phyloP scores from a whole-genome alignment of 1,140 invertebrate genomes.

The Harpegnathos saltator region DNA sequence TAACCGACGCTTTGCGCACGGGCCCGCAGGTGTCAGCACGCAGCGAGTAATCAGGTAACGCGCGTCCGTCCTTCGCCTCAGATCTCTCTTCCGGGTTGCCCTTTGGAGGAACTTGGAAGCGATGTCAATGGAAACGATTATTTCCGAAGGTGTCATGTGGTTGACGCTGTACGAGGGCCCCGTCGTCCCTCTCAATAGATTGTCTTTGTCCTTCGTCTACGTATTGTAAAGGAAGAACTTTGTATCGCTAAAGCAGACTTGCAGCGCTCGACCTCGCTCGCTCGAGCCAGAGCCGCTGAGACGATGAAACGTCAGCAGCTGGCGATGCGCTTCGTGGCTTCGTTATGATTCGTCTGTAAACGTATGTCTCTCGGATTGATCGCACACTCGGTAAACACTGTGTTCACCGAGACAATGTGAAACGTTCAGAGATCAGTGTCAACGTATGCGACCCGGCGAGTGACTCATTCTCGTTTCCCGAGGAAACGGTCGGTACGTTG shows the following conservation, averaged over 20 bases:
- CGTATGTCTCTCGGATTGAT: neutral
- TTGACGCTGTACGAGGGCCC: neutral
- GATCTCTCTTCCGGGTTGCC: neutral
- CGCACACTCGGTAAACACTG: neutral
- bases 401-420: neutral
- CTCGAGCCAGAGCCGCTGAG: too few relatives aligned
- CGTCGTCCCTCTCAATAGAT: too few relatives aligned
- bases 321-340: neutral
- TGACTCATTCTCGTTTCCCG: neutral
- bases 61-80: neutral
- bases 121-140: neutral
- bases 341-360: neutral
- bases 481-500: neutral
- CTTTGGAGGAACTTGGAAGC: neutral
- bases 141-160: neutral
- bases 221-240: neutral
- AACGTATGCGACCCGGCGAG: neutral
- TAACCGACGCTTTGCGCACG: conserved; percentile 80
- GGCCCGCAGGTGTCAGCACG: conserved; percentile 82
- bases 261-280: neutral
- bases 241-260: neutral
- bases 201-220: too few relatives aligned
- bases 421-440: neutral
- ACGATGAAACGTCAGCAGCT: neutral
- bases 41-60: conserved; percentile 70